Evolutionary conservation across 2,113 vertebrate genomes (phyloP), one percentile per base, ranked within the genome.

Genomic region (Apodemus sylvaticus): DNA sequence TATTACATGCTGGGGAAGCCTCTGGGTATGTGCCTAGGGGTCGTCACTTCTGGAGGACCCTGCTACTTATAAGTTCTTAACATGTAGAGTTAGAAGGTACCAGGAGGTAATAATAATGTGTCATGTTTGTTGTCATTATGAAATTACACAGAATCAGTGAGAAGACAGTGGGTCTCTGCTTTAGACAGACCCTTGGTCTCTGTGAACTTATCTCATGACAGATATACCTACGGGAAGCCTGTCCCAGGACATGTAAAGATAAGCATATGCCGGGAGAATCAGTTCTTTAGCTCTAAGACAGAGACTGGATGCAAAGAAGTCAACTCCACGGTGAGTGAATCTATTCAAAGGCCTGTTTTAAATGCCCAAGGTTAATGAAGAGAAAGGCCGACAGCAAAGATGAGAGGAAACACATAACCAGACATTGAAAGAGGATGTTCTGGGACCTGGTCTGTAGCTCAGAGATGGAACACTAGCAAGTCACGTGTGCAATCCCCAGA

Each of bases 161-260:
- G 24, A 76, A 45, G 29, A 68, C 53, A 17, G 26, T 76, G 13
- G 5, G 42, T n/a, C 17, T 90, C 24, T 85, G 3, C 70, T 45
- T 51, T n/a, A 16, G 81, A 24, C 62, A 64, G 60, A 86, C 2
- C 1, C 48, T 62, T 83, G 9, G 19, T 45, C 4, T 64, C 29
- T 77, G 26, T 95, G 22, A 64, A 95, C 93, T 70, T 68, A 31
- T 86, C 36, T 86, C 66, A 39, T 96, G 74, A 55, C 89, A 98
- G 98, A 24, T 98, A 98, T 60, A 98, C 97, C 0, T 98, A 98
- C 93, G 98, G 98, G 48, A 98, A 98, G 78, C 97, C 98, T 76
- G 98, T 98, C 85, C 96, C 94, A 3, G 98, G 98, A 64, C 82
- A 91, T 0, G 95, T 91, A 39, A 98, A 1, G 29, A 93, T 98